phyloP scores from a whole-genome alignment of 2,797 vertebrate genomes.

The Corythornis leucogaster region DNA sequence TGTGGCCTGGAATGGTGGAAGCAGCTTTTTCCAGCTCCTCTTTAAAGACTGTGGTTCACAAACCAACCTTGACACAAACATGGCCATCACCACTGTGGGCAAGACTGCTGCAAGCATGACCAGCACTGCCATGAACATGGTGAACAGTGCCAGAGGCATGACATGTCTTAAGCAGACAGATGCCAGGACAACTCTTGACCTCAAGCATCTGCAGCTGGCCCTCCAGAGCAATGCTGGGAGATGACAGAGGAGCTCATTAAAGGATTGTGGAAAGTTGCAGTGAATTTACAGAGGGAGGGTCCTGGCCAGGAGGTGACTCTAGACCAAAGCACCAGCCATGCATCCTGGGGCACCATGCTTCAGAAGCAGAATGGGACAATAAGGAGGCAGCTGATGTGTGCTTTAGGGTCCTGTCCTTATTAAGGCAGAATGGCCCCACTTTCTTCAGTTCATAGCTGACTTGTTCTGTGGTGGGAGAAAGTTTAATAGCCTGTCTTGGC shows the following conservation, averaged over 20 bases:
- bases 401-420: neutral
- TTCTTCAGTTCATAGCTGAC: neutral
- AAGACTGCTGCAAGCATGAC: neutral
- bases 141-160: neutral
- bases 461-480: conserved; percentile 9
- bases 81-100: neutral
- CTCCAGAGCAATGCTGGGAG: neutral
- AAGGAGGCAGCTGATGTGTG: neutral
- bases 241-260: neutral
- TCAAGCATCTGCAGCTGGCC: neutral
- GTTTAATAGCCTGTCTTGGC: conserved; percentile 57
- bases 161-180: neutral
- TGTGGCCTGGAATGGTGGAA: neutral
- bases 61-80: neutral
- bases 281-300: neutral
- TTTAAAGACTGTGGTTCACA: neutral
- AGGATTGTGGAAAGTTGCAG: neutral
- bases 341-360: neutral
- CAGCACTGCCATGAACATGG: neutral
- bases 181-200: neutral
- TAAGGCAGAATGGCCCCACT: neutral
- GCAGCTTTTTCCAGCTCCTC: neutral
- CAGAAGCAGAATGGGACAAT: neutral
- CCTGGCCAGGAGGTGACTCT: neutral
- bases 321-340: neutral